Base-by-base conservation (phyloP, 2,797 vertebrate genomes). In the Margarornis squamiger region DNA sequence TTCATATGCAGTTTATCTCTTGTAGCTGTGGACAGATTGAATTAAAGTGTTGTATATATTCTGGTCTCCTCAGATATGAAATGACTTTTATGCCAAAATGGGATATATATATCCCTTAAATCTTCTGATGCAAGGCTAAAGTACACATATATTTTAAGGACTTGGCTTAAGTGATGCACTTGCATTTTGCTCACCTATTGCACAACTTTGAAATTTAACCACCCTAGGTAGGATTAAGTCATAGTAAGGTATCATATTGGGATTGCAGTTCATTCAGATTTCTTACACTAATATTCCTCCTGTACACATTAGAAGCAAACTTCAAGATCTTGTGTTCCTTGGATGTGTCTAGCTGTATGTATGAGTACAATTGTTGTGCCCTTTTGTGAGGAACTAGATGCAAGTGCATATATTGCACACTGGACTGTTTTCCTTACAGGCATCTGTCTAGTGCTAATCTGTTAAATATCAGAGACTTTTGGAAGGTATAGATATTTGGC, bases 21-120 rank as follows among this genome's bases (percentile, higher is more conserved):
- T 57, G 51, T 90, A 88, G 87, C 87, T 94, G 67, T 93, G 79
- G 84, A 86, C 43, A 81, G 68, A 86, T 78, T 75, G 84, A 91
- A 75, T 86, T 65, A 93, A 90, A 67, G 34, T 39, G 30, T 66
- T 55, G 18, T 43, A 43, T 13, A 16, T 70, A 59, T 34, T 86
- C 66, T 52, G n/a, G 8, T 58, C 66, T 90, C 43, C 90, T 70
- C 86, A 92, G 58, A 90, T 90, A 43, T 91, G 39, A 78, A 86
- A 75, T 19, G 0, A 52, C 51, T 77, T 80, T 78, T 81, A n/a
- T 45, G 63, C 73, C 30, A 73, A 92, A 88, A 84, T 41, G 10
- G 7, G 29, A 4, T 88, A 82, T 86, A 49, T 34, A 24, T 54
- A 36, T 49, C 66, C 26, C 30, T 88, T 88, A 68, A 83, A 65